Conservation (phyloP, 1,140 invertebrate genomes). For the Ceratina australensis region DNA sequence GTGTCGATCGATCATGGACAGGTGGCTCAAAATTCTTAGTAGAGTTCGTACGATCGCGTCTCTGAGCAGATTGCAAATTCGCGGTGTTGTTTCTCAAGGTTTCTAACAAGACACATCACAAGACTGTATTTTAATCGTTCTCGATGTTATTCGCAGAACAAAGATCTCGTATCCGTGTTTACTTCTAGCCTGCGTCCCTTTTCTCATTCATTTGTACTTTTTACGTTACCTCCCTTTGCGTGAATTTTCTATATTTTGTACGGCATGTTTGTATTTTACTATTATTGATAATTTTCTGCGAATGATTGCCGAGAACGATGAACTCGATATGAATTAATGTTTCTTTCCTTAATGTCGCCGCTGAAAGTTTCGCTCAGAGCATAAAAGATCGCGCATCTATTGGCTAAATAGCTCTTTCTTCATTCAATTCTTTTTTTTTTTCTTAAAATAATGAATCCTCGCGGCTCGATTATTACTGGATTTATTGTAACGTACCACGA, state of each 20-base stretch:
- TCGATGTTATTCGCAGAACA: constrained; percentile 64
- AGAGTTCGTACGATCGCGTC: neutral
- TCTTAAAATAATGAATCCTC: neutral
- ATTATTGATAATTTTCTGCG: constrained; percentile 29
- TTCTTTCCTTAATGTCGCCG: constrained; percentile 12
- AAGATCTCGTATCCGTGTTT: constrained; percentile 43
- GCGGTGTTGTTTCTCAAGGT: too few relatives aligned
- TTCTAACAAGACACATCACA: constrained; percentile 22
- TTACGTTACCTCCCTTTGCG: constrained; percentile 31
- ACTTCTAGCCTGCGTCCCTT: neutral
- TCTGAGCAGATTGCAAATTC: neutral
- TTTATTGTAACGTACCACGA: constrained; percentile 55
- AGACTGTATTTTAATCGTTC: constrained; percentile 74
- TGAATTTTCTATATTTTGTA: constrained; percentile 61
- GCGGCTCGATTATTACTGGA: constrained; percentile 28
- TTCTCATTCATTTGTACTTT: constrained; percentile 31
- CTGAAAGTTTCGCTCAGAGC: constrained; percentile 35
- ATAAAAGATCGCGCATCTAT: constrained; percentile 58
- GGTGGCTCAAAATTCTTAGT: constrained; percentile 7
- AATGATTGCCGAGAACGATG: constrained; percentile 23
- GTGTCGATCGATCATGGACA: constrained; percentile 28
- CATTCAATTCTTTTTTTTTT: neutral
- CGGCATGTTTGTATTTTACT: constrained; percentile 50
- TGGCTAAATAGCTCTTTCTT: constrained; percentile 29
- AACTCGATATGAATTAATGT: constrained; percentile 3